A percentile compares a stretch with the other conserved stretches of the same genome.
Conservation (phyloP, 2,113 vertebrate species). For the Aspidoscelis tigris region DNA sequence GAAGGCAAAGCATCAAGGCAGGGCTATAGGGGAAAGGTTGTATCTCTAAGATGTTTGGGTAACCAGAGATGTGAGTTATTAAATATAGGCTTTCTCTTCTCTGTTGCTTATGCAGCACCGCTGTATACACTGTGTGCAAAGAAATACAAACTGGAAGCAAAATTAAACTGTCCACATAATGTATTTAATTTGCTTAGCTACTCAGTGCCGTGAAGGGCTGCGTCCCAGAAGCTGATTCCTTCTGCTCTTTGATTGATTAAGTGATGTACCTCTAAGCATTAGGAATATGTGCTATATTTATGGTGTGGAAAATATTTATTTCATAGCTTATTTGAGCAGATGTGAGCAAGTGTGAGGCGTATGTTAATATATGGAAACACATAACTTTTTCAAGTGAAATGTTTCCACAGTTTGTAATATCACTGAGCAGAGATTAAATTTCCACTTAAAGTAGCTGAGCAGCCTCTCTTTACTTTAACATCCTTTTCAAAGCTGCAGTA, state of each 20-base stretch:
- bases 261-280: constrained; percentile 53
- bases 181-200: constrained; percentile 52
- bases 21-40: too few species aligned
- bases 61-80: background rate
- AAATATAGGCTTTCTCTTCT: background rate
- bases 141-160: constrained; percentile 34
- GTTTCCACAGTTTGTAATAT: constrained; percentile 69
- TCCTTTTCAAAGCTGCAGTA: constrained; percentile 47
- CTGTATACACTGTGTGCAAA: background rate
- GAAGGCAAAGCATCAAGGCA: too few species aligned
- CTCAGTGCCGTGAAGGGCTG: constrained; percentile 50
- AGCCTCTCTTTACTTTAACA: constrained; percentile 51
- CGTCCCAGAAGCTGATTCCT: constrained; percentile 45
- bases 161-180: constrained; percentile 31
- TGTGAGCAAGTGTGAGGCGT: constrained; percentile 63
- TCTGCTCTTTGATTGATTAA: constrained; percentile 59
- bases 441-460: constrained; percentile 47
- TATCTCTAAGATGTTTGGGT: too few species aligned
- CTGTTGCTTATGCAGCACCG: background rate
- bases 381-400: constrained; percentile 62
- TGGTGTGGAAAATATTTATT: constrained; percentile 71
- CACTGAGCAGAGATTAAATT: constrained; percentile 61
- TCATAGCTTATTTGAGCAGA: constrained; percentile 70
- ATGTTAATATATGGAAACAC: constrained; percentile 67
- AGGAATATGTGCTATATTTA: constrained; percentile 70